A percentile compares a stretch with the other conserved stretches of the same genome.
phyloP scores from a whole-genome alignment of 2,797 vertebrate genomes.

The Micromesistius poutassou region DNA sequence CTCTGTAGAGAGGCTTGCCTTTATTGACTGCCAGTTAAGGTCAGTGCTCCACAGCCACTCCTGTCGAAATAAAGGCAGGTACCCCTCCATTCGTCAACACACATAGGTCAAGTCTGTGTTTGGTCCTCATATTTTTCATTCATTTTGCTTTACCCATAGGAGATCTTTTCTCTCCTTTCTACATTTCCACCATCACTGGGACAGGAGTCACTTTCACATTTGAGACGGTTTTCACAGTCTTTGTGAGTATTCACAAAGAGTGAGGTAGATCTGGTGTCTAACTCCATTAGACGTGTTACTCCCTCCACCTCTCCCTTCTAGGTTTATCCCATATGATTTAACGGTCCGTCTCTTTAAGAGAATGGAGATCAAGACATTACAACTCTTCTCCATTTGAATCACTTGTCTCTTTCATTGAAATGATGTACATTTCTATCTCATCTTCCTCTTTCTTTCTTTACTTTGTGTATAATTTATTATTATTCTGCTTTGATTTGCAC shows the following conservation, averaged over 20 bases:
- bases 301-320: not conserved
- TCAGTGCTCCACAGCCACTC: too few species aligned
- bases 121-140: too few species aligned
- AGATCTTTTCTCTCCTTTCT: slow-evolving; percentile 17
- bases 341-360: not conserved
- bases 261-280: not conserved
- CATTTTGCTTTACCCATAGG: not conserved
- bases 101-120: too few species aligned
- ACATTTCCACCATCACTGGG: slow-evolving; percentile 7
- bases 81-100: too few species aligned
- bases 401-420: too few species aligned
- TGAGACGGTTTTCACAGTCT: slow-evolving; percentile 3
- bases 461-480: not conserved
- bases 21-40: too few species aligned
- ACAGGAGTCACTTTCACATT: slow-evolving; percentile 14
- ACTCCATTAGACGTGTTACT: not conserved
- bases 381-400: not conserved
- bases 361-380: slow-evolving; percentile 14
- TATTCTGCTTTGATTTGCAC: slow-evolving; percentile 2
- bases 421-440: too few species aligned
- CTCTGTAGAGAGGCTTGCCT: too few species aligned
- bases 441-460: too few species aligned
- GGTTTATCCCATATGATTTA: not conserved
- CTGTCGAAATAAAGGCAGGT: too few species aligned
- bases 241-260: not conserved